These are phyloP conservation scores for Helicoverpa assulta DNA, from an alignment of 2,888 invertebrate species.

Conservation along the genomic window DNA sequence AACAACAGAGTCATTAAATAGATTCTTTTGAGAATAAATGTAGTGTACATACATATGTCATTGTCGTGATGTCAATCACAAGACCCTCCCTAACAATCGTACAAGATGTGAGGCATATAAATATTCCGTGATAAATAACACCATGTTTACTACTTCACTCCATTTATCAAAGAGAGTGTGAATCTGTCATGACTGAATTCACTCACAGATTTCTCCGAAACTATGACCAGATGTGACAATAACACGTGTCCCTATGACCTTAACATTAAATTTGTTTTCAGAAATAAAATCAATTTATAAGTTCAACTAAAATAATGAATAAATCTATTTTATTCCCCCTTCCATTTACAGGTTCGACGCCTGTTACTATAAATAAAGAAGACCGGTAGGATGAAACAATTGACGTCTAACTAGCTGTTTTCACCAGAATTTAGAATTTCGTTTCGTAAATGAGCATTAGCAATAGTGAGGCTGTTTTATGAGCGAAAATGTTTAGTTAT, in stretches of 20 bases:
- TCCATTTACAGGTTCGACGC: neutral
- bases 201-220: neutral
- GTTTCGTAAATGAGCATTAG: neutral
- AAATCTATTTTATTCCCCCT: conserved; percentile 12
- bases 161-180: conserved; percentile 4
- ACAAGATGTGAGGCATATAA: conserved; percentile 9
- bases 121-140: neutral
- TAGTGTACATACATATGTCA: conserved; percentile 6
- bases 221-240: conserved; percentile 1
- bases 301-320: conserved; percentile 6
- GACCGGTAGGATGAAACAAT: conserved; percentile 10
- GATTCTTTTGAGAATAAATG: conserved; percentile 9
- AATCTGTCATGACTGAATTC: conserved; percentile 1
- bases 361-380: neutral
- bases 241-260: neutral
- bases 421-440: conserved; percentile 4
- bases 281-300: neutral
- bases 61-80: conserved; percentile 2
- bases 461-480: neutral
- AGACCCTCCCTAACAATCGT: conserved; percentile 16
- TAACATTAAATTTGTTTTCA: conserved; percentile 1
- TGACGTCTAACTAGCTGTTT: neutral
- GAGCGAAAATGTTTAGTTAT: neutral
- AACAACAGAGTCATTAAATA: conserved; percentile 41
- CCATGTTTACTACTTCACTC: conserved; percentile 21